These are phyloP conservation scores for Pecten maximus DNA, from an alignment of 2,888 invertebrate species.

Conservation along the genomic window DNA sequence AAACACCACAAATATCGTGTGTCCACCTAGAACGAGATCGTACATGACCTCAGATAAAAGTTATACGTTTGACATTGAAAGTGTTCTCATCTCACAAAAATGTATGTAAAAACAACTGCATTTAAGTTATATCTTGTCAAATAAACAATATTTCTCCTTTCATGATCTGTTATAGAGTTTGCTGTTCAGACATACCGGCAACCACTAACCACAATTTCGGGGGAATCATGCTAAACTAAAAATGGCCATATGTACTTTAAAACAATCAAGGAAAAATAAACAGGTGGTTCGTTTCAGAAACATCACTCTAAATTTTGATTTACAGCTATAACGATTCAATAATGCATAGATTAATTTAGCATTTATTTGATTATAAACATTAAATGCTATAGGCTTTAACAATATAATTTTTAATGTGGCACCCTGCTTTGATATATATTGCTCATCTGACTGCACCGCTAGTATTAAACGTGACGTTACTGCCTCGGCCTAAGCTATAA, in stretches of 20 bases:
- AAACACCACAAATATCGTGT: neutral
- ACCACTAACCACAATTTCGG: neutral
- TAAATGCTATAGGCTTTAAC: constrained; percentile 2
- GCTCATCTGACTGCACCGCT: neutral
- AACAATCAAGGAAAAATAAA: neutral
- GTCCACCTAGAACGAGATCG: neutral
- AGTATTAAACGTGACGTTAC: neutral
- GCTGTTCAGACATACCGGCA: neutral
- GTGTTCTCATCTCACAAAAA: neutral
- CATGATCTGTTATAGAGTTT: neutral
- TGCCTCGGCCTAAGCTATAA: neutral
- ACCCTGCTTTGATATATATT: constrained; percentile 3
- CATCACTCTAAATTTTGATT: neutral
- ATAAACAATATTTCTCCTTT: neutral
- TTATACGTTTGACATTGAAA: neutral
- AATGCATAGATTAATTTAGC: neutral
- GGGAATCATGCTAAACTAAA: neutral
- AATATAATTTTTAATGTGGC: neutral
- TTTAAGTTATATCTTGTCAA: neutral
- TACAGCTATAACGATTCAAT: neutral
- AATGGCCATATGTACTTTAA: neutral
- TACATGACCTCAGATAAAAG: neutral
- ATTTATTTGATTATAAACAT: constrained; percentile 19
- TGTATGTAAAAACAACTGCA: neutral
- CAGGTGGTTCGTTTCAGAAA: constrained; percentile 1